These are phyloP conservation scores for Lasioglossum pauxillum DNA, from an alignment of 2,888 invertebrate genomes.

Conservation along the genomic window DNA sequence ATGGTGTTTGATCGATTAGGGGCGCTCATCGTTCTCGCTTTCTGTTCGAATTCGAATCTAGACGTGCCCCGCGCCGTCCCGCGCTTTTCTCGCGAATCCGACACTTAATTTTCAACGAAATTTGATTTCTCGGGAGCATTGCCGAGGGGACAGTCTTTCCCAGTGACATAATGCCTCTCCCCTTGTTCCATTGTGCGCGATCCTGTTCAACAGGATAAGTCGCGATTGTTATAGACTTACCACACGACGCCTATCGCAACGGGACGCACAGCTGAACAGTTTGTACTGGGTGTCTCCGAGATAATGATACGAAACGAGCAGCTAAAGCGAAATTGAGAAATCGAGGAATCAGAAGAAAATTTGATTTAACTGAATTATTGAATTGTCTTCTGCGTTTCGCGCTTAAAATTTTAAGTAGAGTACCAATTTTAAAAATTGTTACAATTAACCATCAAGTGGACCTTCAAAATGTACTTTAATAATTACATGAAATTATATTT, in stretches of 20 bases:
- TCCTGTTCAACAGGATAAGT: constrained; percentile 9
- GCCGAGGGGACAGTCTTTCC: not conserved
- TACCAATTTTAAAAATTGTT: too few species aligned
- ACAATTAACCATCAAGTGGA: too few species aligned
- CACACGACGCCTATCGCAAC: constrained; percentile 1
- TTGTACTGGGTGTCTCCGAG: not conserved
- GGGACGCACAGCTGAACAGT: not conserved
- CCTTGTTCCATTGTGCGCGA: constrained; percentile 5
- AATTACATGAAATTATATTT: too few species aligned
- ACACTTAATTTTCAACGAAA: not conserved
- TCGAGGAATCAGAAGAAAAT: too few species aligned
- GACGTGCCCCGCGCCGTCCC: not conserved
- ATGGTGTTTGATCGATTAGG: not conserved
- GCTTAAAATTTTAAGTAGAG: too few species aligned
- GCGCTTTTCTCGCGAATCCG: not conserved
- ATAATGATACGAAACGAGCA: not conserved
- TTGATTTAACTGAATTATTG: too few species aligned
- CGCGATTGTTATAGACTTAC: constrained; percentile 7
- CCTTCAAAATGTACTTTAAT: too few species aligned
- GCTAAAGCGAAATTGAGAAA: not conserved
- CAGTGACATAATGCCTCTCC: not conserved
- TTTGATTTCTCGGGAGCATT: not conserved
- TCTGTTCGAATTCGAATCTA: not conserved
- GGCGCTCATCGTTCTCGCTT: not conserved
- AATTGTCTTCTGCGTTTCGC: too few species aligned